Conservation (phyloP, 2,113 vertebrate genomes). For the Syngnathoides biaculeatus region DNA sequence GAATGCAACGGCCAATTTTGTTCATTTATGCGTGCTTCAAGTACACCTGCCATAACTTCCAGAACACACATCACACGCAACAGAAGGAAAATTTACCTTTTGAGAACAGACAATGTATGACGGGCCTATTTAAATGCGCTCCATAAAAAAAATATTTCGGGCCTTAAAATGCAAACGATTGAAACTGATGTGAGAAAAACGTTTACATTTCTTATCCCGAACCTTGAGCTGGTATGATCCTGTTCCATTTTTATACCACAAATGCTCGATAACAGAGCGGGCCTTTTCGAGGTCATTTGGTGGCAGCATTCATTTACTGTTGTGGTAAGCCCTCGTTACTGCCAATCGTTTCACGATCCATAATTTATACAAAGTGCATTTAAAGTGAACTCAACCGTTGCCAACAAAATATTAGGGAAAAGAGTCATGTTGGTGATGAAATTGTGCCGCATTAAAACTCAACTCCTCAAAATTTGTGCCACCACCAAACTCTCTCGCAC, state of each 20-base stretch:
- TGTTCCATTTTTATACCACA: background rate
- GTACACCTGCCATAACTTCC: background rate
- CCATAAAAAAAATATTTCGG: background rate
- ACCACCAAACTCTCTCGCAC: background rate
- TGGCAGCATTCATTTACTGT: no score
- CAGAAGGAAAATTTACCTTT: background rate
- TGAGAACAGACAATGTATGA: background rate
- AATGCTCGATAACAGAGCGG: background rate
- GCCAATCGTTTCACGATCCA: slow-evolving; percentile 12
- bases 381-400: background rate
- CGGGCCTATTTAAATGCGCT: background rate
- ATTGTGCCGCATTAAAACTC: background rate
- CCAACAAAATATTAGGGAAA: background rate
- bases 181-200: no score
- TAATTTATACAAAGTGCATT: background rate
- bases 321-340: background rate
- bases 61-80: background rate
- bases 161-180: background rate
- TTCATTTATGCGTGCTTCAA: background rate
- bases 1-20: background rate
- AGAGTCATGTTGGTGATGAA: background rate
- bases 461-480: background rate
- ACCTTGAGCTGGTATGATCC: background rate
- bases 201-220: background rate
- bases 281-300: no score